Conservation (phyloP, 2,888 invertebrate species). For the Noctua janthe region DNA sequence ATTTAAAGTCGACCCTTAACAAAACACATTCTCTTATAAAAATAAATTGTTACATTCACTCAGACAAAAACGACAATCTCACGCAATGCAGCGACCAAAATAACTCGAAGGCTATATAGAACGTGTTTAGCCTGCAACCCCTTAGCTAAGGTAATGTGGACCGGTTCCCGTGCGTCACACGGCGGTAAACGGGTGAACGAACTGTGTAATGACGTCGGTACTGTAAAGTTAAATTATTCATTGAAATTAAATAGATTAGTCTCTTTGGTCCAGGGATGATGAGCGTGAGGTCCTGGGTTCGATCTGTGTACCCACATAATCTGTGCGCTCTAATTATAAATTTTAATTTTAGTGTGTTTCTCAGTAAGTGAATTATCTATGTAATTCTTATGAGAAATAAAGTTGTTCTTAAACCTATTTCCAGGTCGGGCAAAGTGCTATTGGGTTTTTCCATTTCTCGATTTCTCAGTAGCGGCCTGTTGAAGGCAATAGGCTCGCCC, state of each 20-base stretch:
- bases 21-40: not conserved
- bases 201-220: not conserved
- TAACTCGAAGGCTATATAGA: not conserved
- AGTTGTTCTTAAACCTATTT: too few species aligned
- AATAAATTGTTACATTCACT: not conserved
- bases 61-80: not conserved
- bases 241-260: not conserved
- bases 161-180: not conserved
- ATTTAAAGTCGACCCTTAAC: not conserved
- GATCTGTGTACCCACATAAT: too few species aligned
- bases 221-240: not conserved
- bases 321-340: too few species aligned
- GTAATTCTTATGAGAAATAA: too few species aligned
- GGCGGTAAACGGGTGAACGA: not conserved
- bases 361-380: too few species aligned
- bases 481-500: too few species aligned
- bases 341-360: too few species aligned
- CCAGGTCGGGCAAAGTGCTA: too few species aligned
- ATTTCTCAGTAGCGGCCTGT: too few species aligned
- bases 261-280: not conserved
- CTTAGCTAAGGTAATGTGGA: not conserved
- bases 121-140: not conserved
- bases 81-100: not conserved
- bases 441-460: too few species aligned
- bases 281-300: too few species aligned